phyloP scores from a whole-genome alignment of 1,140 invertebrate species.

The Procambarus virginalis region DNA sequence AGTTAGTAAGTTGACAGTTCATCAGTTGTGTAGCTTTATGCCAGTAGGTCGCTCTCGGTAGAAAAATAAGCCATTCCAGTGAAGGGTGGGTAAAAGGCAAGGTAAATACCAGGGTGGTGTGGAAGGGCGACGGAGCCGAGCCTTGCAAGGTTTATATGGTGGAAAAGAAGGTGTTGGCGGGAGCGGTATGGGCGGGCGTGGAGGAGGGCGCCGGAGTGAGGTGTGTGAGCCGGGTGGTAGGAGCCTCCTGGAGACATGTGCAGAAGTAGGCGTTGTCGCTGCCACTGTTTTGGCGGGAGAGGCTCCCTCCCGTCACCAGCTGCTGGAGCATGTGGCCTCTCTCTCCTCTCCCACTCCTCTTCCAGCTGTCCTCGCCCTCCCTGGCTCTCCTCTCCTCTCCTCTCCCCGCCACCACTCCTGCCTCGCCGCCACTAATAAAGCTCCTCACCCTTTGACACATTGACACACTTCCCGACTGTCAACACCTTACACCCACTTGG shows the following conservation, averaged over 20 bases:
- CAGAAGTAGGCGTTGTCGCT: conserved; percentile 25
- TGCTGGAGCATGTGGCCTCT: conserved; percentile 34
- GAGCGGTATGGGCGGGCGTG: not conserved
- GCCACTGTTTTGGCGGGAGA: conserved; percentile 57
- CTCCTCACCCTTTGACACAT: no score
- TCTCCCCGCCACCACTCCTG: not conserved
- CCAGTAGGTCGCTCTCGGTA: conserved; percentile 12
- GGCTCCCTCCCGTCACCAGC: conserved; percentile 12
- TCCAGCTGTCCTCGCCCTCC: not conserved
- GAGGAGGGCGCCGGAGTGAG: not conserved
- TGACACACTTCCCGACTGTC: no score
- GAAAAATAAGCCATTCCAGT: not conserved
- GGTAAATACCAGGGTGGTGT: not conserved
- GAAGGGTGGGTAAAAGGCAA: not conserved
- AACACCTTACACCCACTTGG: no score
- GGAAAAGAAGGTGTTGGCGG: not conserved
- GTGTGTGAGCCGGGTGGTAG: no score
- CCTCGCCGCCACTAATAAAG: no score
- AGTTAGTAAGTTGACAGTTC: conserved; percentile 58
- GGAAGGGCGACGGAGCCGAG: not conserved
- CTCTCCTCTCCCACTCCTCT: not conserved
- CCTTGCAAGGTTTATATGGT: conserved; percentile 20
- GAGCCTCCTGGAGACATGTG: not conserved
- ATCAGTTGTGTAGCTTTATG: conserved; percentile 12
- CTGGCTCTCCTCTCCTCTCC: not conserved